Conservation (phyloP, 2,888 invertebrate species). For the Apeira syringaria region DNA sequence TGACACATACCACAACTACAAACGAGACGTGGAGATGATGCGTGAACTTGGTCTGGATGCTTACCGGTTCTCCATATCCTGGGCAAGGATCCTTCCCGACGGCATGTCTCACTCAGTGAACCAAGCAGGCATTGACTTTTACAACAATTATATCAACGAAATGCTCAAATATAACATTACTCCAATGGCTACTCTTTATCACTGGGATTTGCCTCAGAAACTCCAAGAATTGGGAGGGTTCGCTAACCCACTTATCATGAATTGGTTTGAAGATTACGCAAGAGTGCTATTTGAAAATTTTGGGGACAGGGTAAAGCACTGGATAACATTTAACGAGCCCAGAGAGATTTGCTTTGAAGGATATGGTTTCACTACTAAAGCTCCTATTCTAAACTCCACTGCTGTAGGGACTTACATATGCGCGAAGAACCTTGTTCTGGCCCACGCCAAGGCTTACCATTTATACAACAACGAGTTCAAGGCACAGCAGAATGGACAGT, state of each 20-base stretch:
- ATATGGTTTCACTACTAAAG: slow-evolving; percentile 28
- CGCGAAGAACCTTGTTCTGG: slow-evolving; percentile 68
- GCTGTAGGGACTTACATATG: slow-evolving; percentile 44
- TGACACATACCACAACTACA: too few species aligned
- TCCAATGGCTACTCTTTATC: slow-evolving; percentile 82
- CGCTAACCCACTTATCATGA: slow-evolving; percentile 58
- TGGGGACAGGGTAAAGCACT: slow-evolving; percentile 77
- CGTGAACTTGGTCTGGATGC: too few species aligned
- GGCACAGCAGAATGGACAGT: slow-evolving; percentile 42
- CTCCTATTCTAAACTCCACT: slow-evolving; percentile 58
- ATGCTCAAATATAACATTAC: slow-evolving; percentile 75
- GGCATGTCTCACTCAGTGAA: too few species aligned
- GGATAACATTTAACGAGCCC: slow-evolving; percentile 58
- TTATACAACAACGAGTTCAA: slow-evolving; percentile 45
- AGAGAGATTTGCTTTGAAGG: too few species aligned
- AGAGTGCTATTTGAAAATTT: slow-evolving; percentile 62
- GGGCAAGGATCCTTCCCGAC: too few species aligned
- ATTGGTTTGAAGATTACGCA: slow-evolving; percentile 32
- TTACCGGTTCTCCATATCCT: too few species aligned
- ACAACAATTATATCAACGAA: too few species aligned
- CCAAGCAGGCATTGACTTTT: too few species aligned
- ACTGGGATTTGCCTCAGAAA: too few species aligned
- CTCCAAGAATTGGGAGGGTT: slow-evolving; percentile 66
- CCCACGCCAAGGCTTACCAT: slow-evolving; percentile 72
- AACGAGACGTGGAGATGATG: too few species aligned